Evolutionary conservation across 2,113 vertebrate species (phyloP).

Genomic region (Tor tambroides): DNA sequence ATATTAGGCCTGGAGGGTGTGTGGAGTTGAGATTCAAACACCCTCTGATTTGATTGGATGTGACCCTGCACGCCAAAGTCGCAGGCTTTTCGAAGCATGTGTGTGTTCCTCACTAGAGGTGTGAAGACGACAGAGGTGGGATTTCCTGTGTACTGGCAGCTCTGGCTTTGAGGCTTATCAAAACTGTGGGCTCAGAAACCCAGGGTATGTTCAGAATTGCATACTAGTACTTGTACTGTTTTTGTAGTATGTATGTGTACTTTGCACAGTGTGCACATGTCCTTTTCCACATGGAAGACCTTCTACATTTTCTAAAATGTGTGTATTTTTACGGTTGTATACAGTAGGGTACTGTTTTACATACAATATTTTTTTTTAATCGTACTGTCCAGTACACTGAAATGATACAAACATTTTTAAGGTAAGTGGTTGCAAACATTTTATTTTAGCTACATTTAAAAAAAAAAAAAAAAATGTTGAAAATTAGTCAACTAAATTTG

Average conservation of each 20-base stretch:
- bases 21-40: constrained; percentile 34
- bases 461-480: too few relatives aligned
- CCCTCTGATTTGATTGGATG: constrained; percentile 36
- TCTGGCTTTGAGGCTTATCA: constrained; percentile 35
- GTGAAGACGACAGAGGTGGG: constrained; percentile 32
- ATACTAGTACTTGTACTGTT: not conserved
- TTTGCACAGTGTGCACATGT: not conserved
- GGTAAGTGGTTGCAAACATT: too few relatives aligned
- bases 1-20: constrained; percentile 24
- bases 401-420: too few relatives aligned
- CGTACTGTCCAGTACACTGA: not conserved
- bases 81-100: constrained; percentile 1
- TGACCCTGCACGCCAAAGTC: constrained; percentile 32
- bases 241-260: not conserved
- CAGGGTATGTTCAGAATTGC: constrained; percentile 14
- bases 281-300: not conserved
- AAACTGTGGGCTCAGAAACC: not conserved
- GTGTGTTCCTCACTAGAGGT: constrained; percentile 38
- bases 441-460: too few relatives aligned
- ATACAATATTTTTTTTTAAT: too few relatives aligned
- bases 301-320: not conserved
- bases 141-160: constrained; percentile 11
- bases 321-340: not conserved
- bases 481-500: too few relatives aligned
- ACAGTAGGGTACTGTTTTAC: not conserved